These are phyloP conservation scores for Distichodus sexfasciatus DNA, from an alignment of 2,797 vertebrate genomes.

Conservation along the genomic window DNA sequence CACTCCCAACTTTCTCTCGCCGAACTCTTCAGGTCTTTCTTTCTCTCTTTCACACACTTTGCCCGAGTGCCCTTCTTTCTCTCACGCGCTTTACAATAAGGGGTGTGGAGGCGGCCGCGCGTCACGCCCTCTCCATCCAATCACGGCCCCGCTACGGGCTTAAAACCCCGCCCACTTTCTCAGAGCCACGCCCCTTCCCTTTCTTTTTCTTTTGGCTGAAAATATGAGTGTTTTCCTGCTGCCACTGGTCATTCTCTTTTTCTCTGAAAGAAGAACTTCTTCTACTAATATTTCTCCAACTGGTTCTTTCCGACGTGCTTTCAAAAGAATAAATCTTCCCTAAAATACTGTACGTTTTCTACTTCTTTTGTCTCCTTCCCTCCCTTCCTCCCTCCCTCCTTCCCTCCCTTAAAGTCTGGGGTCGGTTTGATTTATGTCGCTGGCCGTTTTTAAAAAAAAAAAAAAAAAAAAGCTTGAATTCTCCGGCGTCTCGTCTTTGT, in stretches of 20 bases:
- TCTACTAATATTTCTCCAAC: no score
- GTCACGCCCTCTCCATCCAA: constrained; percentile 53
- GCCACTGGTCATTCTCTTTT: not conserved
- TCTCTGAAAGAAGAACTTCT: constrained; percentile 34
- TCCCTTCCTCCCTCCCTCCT: no score
- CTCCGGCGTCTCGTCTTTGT: constrained; percentile 51
- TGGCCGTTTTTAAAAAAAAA: constrained; percentile 40
- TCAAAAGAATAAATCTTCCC: no score
- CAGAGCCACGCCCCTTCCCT: not conserved
- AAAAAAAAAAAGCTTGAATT: constrained; percentile 54
- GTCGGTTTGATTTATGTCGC: constrained; percentile 30
- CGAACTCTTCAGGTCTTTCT: constrained; percentile 32
- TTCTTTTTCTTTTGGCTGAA: constrained; percentile 4
- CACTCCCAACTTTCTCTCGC: constrained; percentile 23
- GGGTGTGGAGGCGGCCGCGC: constrained; percentile 45
- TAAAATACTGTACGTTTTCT: no score
- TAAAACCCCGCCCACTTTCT: constrained; percentile 7
- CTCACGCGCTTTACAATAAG: constrained; percentile 54
- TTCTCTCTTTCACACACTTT: constrained; percentile 50
- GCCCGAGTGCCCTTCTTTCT: no score
- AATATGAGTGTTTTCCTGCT: not conserved
- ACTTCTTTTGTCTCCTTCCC: constrained; percentile 38
- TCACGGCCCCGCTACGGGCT: not conserved
- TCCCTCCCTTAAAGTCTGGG: not conserved
- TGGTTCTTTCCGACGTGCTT: no score